Percentiles rank a stretch among this genome's conserved stretches.
phyloP scores from a whole-genome alignment of 1,140 invertebrate species.

The Drosophila erecta region DNA sequence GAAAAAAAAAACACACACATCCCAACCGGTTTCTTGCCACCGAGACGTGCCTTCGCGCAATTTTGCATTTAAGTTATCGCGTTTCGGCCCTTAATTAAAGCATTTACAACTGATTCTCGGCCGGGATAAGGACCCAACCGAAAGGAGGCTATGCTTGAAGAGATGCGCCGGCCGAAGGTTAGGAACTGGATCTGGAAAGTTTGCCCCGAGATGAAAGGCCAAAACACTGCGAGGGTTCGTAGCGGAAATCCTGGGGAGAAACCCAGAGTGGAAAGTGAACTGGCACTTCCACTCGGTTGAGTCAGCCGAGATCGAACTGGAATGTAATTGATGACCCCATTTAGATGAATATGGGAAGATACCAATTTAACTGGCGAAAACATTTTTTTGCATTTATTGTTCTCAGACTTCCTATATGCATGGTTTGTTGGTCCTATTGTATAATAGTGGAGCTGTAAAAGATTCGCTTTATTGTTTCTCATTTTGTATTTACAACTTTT shows the following conservation, averaged over 20 bases:
- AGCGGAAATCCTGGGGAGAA: constrained; percentile 48
- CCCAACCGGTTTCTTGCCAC: constrained; percentile 52
- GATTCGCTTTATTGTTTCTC: background rate
- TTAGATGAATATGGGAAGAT: background rate
- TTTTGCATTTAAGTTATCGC: constrained; percentile 73
- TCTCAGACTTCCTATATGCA: background rate
- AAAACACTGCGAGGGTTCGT: constrained; percentile 10
- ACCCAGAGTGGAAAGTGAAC: constrained; percentile 26
- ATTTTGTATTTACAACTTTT: background rate
- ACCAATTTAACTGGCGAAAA: background rate
- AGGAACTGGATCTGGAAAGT: constrained; percentile 39
- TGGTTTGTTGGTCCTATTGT: too few relatives aligned
- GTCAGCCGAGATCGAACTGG: background rate
- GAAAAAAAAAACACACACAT: constrained; percentile 28
- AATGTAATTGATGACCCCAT: constrained; percentile 9
- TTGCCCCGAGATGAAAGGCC: constrained; percentile 35
- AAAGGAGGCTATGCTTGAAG: background rate
- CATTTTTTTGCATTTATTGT: background rate
- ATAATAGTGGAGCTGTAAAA: too few relatives aligned
- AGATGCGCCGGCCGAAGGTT: constrained; percentile 43
- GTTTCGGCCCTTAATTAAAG: constrained; percentile 71
- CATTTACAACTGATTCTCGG: constrained; percentile 69
- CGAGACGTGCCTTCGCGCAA: constrained; percentile 66
- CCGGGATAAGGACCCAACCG: constrained; percentile 45
- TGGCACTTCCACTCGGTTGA: background rate